Evolutionary conservation across 30 jellyfish, hydroid and myxozoan genomes (phyloP).

Genomic region (Cassiopea andromeda): DNA sequence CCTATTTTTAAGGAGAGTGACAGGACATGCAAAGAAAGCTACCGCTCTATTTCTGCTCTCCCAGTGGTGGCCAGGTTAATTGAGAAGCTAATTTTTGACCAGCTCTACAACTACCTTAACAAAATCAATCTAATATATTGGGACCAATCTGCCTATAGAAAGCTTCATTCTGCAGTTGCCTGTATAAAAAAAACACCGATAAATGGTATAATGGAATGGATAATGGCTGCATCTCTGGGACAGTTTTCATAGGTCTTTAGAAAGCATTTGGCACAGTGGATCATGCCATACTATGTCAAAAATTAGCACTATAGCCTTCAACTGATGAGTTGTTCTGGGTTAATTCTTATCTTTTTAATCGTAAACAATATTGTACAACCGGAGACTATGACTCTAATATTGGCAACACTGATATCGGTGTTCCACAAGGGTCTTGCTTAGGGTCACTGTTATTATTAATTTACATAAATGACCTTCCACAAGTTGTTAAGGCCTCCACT

Average conservation of each 20-base stretch:
- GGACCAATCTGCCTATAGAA: no score
- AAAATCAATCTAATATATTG: no score
- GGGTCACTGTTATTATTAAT: slow-evolving; percentile 10
- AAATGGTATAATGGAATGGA: background rate
- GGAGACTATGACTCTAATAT: slow-evolving; percentile 1
- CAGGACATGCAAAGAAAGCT: no score
- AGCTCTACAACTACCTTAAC: no score
- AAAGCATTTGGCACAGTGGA: background rate
- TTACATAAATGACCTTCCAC: slow-evolving; percentile 15
- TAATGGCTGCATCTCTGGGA: background rate
- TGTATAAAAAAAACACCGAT: background rate
- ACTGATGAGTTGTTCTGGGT: background rate
- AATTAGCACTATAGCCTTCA: background rate
- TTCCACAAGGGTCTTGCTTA: slow-evolving; percentile 21
- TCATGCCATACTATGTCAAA: background rate
- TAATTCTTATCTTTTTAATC: background rate
- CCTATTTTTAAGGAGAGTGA: no score
- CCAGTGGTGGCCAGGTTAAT: no score
- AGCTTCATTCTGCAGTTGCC: no score
- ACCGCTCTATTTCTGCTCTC: no score
- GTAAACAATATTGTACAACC: slow-evolving; percentile 6
- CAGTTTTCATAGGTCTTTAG: background rate
- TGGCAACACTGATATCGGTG: slow-evolving; percentile 12
- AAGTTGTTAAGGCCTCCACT: slow-evolving; percentile 1
- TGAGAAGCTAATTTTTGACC: no score